Evolutionary conservation across 2,113 vertebrate genomes (phyloP).

Genomic region (Mola mola): DNA sequence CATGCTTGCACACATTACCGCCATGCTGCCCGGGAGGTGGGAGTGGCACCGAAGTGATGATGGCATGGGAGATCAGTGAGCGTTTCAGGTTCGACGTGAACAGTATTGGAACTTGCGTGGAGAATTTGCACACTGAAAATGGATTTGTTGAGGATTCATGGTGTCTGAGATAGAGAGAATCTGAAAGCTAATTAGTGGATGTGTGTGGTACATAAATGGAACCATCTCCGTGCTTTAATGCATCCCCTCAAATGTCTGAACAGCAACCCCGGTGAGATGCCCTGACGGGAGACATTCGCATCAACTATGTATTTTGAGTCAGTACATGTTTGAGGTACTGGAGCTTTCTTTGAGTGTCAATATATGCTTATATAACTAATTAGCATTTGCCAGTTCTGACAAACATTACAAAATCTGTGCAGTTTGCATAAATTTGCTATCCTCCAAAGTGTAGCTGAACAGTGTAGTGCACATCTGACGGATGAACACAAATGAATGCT

Average conservation of each 20-base stretch:
- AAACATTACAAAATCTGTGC: not conserved
- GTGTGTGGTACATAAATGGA: not conserved
- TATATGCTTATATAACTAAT: too few relatives aligned
- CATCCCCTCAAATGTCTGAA: not conserved
- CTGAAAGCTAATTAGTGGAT: conserved; percentile 1
- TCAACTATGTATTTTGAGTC: too few relatives aligned
- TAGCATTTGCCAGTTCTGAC: too few relatives aligned
- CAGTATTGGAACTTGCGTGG: not conserved
- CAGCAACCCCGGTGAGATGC: not conserved
- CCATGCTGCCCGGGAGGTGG: conserved; percentile 15
- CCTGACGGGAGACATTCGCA: too few relatives aligned
- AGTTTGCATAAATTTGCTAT: not conserved
- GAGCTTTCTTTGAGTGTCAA: too few relatives aligned
- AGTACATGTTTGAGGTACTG: too few relatives aligned
- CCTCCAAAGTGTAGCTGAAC: too few relatives aligned
- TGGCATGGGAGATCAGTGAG: conserved; percentile 18
- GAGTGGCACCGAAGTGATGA: not conserved
- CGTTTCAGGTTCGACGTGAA: not conserved
- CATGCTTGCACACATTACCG: conserved; percentile 42
- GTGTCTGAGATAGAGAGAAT: not conserved
- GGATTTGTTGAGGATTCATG: not conserved
- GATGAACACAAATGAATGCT: not conserved
- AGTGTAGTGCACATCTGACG: not conserved
- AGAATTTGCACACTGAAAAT: not conserved
- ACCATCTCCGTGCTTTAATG: not conserved